Percentiles rank a stretch among this genome's conserved stretches.
phyloP scores from a whole-genome alignment of 2,797 vertebrate genomes.

The Sandelia bainsii region DNA sequence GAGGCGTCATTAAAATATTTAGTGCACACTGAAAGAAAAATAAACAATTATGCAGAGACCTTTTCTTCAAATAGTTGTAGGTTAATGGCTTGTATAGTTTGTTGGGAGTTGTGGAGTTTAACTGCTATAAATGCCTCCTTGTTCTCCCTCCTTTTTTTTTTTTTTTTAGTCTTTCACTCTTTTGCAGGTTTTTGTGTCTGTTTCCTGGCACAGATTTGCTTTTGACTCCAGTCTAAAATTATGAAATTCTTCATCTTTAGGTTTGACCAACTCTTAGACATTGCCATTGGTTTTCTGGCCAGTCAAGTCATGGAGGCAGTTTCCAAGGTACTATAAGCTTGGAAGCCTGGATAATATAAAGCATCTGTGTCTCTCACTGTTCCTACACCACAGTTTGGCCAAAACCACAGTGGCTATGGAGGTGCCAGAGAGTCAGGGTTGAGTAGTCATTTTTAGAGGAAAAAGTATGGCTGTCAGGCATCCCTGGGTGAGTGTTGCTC shows the following conservation, averaged over 20 bases:
- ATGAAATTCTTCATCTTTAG: slow-evolving; percentile 43
- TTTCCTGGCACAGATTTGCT: slow-evolving; percentile 41
- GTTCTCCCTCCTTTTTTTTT: background rate
- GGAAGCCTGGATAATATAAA: slow-evolving; percentile 68
- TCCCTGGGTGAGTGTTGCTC: slow-evolving; percentile 52
- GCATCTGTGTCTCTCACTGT: slow-evolving; percentile 70
- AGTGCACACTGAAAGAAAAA: slow-evolving; percentile 38
- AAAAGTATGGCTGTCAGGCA: slow-evolving; percentile 65
- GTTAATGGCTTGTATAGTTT: slow-evolving; percentile 17
- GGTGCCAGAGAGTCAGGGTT: slow-evolving; percentile 69
- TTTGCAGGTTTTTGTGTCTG: slow-evolving; percentile 36
- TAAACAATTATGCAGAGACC: slow-evolving; percentile 38
- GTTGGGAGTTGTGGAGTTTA: background rate
- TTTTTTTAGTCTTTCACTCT: slow-evolving; percentile 4
- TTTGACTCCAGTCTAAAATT: slow-evolving; percentile 60
- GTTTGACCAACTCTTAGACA: slow-evolving; percentile 31
- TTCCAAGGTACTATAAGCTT: slow-evolving; percentile 54
- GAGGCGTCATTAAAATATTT: slow-evolving; percentile 52
- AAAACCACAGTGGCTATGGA: slow-evolving; percentile 68
- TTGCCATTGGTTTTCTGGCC: slow-evolving; percentile 38
- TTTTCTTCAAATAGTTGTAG: slow-evolving; percentile 30
- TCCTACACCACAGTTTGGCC: slow-evolving; percentile 39
- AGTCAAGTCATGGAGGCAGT: slow-evolving; percentile 54
- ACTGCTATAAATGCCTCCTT: slow-evolving; percentile 7
- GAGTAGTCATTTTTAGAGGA: slow-evolving; percentile 69